These are phyloP conservation scores for Cinara cedri DNA, from an alignment of 2,888 invertebrate species.

Conservation along the genomic window DNA sequence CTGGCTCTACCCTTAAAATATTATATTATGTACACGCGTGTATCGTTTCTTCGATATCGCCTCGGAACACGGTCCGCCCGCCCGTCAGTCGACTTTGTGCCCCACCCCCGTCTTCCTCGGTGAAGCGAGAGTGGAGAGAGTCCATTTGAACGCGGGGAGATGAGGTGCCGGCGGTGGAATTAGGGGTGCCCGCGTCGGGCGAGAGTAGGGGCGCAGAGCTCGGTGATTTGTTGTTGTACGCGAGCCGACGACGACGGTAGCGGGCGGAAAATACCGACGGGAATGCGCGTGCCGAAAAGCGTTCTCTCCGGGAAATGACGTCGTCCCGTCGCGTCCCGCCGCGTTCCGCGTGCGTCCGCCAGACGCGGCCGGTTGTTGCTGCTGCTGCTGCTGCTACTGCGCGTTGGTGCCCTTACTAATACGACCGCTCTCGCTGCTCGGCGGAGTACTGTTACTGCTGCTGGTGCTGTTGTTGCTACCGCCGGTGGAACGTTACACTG, in stretches of 20 bases:
- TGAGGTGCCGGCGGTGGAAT: not conserved
- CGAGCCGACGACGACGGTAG: conserved; percentile 9
- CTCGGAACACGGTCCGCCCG: not conserved
- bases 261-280: conserved; percentile 37
- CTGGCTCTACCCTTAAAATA: no score
- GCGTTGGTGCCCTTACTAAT: not conserved
- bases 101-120: not conserved
- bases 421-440: conserved; percentile 1
- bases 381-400: conserved; percentile 15
- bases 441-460: not conserved
- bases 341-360: conserved; percentile 45
- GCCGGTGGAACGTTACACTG: not conserved
- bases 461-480: not conserved
- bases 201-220: not conserved
- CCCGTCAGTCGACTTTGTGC: no score
- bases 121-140: not conserved
- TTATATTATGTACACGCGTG: not conserved
- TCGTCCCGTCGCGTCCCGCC: conserved; percentile 30
- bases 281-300: conserved; percentile 37
- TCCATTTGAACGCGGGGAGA: not conserved
- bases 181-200: not conserved
- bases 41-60: not conserved
- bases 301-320: conserved; percentile 41
- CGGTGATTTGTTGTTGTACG: conserved; percentile 35
- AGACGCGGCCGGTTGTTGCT: conserved; percentile 36